phyloP scores from a whole-genome alignment of 1,140 invertebrate genomes.

The Hylaeus volcanicus region DNA sequence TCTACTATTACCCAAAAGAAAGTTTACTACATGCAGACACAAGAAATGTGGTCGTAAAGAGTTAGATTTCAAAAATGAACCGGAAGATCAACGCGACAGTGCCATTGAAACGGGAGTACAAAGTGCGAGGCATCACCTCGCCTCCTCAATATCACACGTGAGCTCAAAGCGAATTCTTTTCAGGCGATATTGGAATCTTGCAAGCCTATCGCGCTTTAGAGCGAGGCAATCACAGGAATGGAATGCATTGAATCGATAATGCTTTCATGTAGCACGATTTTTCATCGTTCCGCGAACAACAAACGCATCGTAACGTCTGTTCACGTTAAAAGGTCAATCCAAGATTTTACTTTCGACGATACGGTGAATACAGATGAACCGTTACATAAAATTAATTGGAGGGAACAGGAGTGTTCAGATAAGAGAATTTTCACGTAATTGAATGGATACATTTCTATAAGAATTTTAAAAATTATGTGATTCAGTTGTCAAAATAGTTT shows the following conservation, averaged over 20 bases:
- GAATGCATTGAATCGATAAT: conserved; percentile 41
- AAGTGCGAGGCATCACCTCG: conserved; percentile 2
- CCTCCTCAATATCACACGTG: neutral
- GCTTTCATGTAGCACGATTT: conserved; percentile 3
- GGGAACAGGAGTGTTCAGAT: too few species aligned
- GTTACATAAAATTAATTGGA: too few species aligned
- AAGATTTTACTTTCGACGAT: too few species aligned
- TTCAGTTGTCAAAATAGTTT: too few species aligned
- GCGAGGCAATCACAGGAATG: conserved; percentile 7
- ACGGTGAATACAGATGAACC: too few species aligned
- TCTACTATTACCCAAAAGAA: too few species aligned
- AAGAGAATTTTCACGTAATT: too few species aligned
- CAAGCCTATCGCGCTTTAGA: conserved; percentile 23
- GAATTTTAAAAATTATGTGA: too few species aligned
- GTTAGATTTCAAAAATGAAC: neutral
- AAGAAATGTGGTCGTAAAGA: too few species aligned
- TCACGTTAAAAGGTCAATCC: conserved; percentile 1
- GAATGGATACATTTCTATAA: too few species aligned
- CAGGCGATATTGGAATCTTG: conserved; percentile 38
- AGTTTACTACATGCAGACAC: too few species aligned
- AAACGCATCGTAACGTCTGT: neutral
- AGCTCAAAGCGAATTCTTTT: conserved; percentile 30
- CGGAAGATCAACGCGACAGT: neutral
- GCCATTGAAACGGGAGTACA: neutral
- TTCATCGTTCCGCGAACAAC: conserved; percentile 17